A percentile compares a stretch with the other conserved stretches of the same genome.
phyloP scores from a whole-genome alignment of 2,113 vertebrate species.

The Nicator chloris region DNA sequence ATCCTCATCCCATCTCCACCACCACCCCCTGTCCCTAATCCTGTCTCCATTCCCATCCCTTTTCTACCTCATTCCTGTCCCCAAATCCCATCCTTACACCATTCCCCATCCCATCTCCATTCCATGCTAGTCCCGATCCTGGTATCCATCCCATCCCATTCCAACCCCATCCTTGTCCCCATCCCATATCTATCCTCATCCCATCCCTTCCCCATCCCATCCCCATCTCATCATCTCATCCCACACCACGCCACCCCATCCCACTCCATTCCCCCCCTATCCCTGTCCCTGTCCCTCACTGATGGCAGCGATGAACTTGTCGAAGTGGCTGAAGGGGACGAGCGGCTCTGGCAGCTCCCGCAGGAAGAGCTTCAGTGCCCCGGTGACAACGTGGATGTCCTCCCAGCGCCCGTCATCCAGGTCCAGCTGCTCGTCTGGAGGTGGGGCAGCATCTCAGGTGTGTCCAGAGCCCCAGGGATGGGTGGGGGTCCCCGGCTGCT shows the following conservation, averaged over 20 bases:
- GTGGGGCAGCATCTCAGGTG: background rate
- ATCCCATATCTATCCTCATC: background rate
- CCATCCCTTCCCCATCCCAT: too few species aligned
- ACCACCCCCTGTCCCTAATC: background rate
- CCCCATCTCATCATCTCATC: background rate
- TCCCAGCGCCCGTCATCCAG: constrained; percentile 91
- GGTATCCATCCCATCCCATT: background rate
- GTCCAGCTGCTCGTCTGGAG: constrained; percentile 83
- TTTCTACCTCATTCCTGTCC: too few species aligned
- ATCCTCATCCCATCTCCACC: background rate
- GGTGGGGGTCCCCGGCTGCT: fast-evolving
- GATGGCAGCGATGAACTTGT: constrained; percentile 85
- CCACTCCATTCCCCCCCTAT: background rate
- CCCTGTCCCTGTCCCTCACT: constrained; percentile 72
- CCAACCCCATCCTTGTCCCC: background rate
- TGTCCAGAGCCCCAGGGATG: background rate
- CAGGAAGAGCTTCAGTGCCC: constrained; percentile 92
- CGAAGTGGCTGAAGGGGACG: constrained; percentile 86
- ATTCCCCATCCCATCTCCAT: background rate
- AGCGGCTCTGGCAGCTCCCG: constrained; percentile 89
- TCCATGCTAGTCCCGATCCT: background rate
- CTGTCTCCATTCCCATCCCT: background rate
- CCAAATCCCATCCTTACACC: background rate
- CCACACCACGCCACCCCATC: too few species aligned
- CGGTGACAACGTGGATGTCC: constrained; percentile 91